Evolutionary conservation across 2,113 vertebrate genomes (phyloP).

Genomic region (Arenaria interpres): DNA sequence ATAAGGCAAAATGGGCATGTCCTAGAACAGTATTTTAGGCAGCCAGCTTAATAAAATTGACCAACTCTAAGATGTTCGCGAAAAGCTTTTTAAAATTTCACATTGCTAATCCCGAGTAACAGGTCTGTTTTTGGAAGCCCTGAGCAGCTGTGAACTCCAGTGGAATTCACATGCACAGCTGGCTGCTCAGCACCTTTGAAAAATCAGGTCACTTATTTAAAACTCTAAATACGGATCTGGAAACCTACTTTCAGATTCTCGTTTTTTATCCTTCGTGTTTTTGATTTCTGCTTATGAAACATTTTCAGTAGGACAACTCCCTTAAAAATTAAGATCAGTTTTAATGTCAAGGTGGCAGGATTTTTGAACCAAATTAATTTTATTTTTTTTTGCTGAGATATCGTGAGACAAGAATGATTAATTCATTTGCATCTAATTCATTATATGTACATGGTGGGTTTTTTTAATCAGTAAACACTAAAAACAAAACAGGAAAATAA

Average conservation of each 20-base stretch:
- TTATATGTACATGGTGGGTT: rapidly evolving
- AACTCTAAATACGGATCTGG: background rate
- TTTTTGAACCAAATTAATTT: background rate
- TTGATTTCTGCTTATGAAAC: background rate
- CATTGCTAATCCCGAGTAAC: background rate
- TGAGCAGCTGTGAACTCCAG: background rate
- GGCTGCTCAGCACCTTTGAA: background rate
- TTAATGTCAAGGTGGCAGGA: background rate
- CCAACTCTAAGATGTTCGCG: background rate
- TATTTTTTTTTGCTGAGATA: background rate
- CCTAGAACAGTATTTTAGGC: background rate
- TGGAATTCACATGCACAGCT: background rate
- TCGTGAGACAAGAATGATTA: background rate
- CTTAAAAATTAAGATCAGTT: background rate
- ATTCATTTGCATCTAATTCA: background rate
- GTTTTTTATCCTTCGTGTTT: background rate
- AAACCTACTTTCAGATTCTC: background rate
- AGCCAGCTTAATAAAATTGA: background rate
- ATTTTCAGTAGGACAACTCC: background rate
- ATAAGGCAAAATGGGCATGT: background rate
- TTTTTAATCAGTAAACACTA: background rate
- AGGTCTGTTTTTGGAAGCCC: background rate
- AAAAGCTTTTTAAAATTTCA: background rate
- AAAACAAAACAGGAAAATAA: background rate
- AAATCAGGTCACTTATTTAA: background rate